Evolutionary conservation across 1,140 invertebrate species (phyloP), one percentile per base, ranked within the genome.

Genomic region (Drosophila murphyi): DNA sequence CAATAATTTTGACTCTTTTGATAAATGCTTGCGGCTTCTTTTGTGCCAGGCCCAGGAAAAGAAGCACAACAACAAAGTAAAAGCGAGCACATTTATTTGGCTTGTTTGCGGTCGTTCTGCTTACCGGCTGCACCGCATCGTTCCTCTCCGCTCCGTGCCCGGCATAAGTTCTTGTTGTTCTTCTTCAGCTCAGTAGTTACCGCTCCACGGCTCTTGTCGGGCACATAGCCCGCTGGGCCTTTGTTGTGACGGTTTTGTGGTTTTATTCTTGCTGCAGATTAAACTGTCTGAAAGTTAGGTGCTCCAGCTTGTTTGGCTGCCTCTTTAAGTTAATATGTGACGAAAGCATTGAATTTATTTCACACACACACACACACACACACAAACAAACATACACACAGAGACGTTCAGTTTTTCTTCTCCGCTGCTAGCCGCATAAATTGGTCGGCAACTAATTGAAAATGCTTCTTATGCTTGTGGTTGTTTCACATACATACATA

Each of bases 391-490:
- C 35, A 50, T 29, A 52, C 32, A 61, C 37, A 31, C 48, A 50
- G 1, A 7, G 28, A 7, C 43, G 50, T 35, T 51, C 7, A 32
- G 12, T 39, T 39, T 31, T 28, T 4, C 50, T 37, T 12, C 41
- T 69, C 39, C 29, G 37, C 34, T 68, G 71, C 50, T 52, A 64
- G 82, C 82, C 74, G 82, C 82, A 86, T 86, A 86, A 86, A 86
- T 86, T 86, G 82, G 82, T 78, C 72, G 82, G 71, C 82, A 86
- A 86, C 82, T 86, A 86, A 86, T 86, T 86, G 82, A 86, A 86
- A 86, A 86, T 86, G 82, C 74, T 86, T 81, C 74, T 86, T 59
- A 50, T 60, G 72, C 76, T 65, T 57, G 77, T 72, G 68, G 69
- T 64, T 59, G 65, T 76, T 70, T 70, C 62, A 28, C 28, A 41